A percentile compares a stretch with the other conserved stretches of the same genome.
Evolutionary conservation across 2,888 invertebrate species (phyloP).

Genomic region (Odontothrips loti): DNA sequence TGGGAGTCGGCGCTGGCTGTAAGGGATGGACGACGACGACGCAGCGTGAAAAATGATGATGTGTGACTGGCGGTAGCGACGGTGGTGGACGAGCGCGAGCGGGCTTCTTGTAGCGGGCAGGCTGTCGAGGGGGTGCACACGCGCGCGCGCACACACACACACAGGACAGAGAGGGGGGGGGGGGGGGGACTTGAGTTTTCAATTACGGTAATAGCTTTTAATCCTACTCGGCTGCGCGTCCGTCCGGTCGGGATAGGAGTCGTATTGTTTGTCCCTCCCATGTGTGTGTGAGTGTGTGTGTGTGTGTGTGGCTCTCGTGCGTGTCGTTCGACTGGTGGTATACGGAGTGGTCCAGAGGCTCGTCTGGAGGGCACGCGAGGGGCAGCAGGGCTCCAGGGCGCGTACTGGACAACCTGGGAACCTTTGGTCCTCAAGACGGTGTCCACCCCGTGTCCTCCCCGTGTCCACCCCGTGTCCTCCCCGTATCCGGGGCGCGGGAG

Average conservation of each 20-base stretch:
- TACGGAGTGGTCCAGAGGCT: no score
- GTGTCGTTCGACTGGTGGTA: no score
- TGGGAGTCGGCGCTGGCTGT: neutral
- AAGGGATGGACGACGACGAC: neutral
- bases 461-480: no score
- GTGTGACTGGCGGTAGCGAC: conserved; percentile 8
- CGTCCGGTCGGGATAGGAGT: neutral
- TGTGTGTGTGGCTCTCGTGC: neutral
- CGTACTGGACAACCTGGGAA: no score
- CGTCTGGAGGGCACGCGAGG: no score
- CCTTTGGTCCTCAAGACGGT: no score
- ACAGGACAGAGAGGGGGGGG: neutral
- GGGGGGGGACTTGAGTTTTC: conserved; percentile 10
- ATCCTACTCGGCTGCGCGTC: neutral
- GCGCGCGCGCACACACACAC: no score
- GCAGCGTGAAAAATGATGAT: conserved; percentile 19
- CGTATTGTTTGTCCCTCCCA: neutral
- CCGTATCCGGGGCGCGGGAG: no score
- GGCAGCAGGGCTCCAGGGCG: no score
- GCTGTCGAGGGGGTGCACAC: no score
- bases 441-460: no score
- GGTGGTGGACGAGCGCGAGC: neutral
- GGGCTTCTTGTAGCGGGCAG: no score
- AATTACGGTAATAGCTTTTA: conserved; percentile 25
- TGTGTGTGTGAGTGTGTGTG: neutral